Evolutionary conservation across 35 echinoderm and acorn worm species (phyloP).

Genomic region (Apostichopus parvimensis): DNA sequence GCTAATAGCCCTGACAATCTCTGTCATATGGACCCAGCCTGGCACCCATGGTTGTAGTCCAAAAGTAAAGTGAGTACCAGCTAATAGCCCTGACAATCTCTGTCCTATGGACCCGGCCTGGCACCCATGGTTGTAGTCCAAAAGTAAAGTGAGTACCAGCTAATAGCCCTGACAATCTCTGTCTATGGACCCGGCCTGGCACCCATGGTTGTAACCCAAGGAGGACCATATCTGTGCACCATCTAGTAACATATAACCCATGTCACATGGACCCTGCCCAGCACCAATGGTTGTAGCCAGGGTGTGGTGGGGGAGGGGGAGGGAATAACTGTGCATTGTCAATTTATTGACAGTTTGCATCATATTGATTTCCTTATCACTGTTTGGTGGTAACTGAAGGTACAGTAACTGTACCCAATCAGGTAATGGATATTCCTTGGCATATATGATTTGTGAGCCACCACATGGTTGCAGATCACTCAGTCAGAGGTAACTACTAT

Average conservation of each 20-base stretch:
- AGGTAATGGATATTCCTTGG: no score
- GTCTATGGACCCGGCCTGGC: constrained; percentile 39
- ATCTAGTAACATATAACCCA: constrained; percentile 58
- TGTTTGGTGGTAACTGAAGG: no score
- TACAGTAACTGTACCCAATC: no score
- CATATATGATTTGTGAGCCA: no score
- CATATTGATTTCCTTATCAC: no score
- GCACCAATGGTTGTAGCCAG: constrained; percentile 83
- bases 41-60: constrained; percentile 87
- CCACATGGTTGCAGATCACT: no score
- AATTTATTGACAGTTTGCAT: no score
- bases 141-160: constrained; percentile 96
- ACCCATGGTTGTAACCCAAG: background rate
- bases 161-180: constrained; percentile 97
- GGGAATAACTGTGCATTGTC: no score
- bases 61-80: constrained; percentile 65
- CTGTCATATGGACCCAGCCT: constrained; percentile 94
- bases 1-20: constrained; percentile 83
- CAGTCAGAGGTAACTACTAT: no score
- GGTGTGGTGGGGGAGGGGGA: no score
- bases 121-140: constrained; percentile 90
- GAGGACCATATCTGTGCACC: constrained; percentile 57
- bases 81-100: constrained; percentile 95
- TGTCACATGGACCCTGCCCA: constrained; percentile 88
- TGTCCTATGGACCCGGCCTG: constrained; percentile 96